Evolutionary conservation across 2,888 invertebrate genomes (phyloP), one percentile per base, ranked within the genome.

Genomic region (Cremastinae sp.): DNA sequence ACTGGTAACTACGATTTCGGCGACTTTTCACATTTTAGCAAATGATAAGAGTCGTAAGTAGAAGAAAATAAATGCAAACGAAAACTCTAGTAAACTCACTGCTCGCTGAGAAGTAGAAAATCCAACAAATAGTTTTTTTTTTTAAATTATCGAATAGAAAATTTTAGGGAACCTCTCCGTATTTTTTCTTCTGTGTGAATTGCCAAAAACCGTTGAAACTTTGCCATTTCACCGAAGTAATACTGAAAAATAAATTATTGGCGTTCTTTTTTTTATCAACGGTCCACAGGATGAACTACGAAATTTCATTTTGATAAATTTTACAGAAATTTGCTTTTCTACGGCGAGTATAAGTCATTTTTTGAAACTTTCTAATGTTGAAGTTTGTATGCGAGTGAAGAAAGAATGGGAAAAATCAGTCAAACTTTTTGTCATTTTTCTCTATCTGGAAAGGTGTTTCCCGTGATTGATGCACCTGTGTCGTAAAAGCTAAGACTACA

Each of bases 251-350:
- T 45, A n/a, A 58, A 41, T 16, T 36, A 71, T 54, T 59, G 53
- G 9, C 54, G 49, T 36, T 58, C 43, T 41, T 65, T 66, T 61
- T 65, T 47, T 22, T 54, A 53, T 41, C 34, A 49, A 47, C n/a
- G 47, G 10, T 61, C 38, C 45, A 47, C n/a, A 34, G 41, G 2
- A 14, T 9, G 18, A 20, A 20, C 45, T 8, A 12, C 38, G n/a
- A 14, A 43, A 47, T 56, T 49, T 53, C 53, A 36, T 69, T 73
- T 76, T 49, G 64, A 34, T 45, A 34, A 54, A 53, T 69, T 73
- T 79, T 80, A 78, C 65, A 68, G 68, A 75, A 79, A 80, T 79
- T 80, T 78, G 78, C 81, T 81, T 81, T 77, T 80, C 59, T 69
- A 76, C 64, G 59, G 22, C 20, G 64, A 59, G 41, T 16, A 38